Percentiles rank a stretch among this genome's conserved stretches.
Evolutionary conservation across 1,140 invertebrate species (phyloP).

Genomic region (Panagrolaimus sp.): DNA sequence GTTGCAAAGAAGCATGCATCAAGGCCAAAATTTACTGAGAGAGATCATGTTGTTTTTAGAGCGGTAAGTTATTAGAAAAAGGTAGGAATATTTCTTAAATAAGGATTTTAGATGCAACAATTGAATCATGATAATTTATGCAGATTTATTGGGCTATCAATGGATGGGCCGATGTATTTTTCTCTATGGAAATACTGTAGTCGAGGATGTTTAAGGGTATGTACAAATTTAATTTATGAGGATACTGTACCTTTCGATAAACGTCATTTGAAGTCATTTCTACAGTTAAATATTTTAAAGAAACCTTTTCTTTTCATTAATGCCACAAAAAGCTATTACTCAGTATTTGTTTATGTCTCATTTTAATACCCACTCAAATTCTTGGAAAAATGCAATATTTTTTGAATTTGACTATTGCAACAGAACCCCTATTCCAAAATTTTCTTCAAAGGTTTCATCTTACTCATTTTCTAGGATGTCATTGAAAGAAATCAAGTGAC

Average conservation of each 20-base stretch:
- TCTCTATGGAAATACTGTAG: constrained; percentile 13
- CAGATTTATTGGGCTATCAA: constrained; percentile 15
- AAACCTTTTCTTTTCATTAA: no score
- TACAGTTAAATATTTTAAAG: no score
- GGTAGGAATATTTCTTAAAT: not conserved
- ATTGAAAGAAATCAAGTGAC: not conserved
- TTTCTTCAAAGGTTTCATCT: not conserved
- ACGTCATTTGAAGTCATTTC: no score
- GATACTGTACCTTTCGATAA: no score
- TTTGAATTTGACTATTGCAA: no score
- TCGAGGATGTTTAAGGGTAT: not conserved
- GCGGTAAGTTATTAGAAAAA: not conserved
- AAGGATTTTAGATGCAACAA: constrained; percentile 21
- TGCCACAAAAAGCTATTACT: no score
- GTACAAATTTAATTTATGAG: no score
- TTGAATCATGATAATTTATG: constrained; percentile 16
- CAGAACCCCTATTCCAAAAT: no score
- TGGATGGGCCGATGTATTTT: not conserved
- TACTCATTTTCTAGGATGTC: constrained; percentile 1
- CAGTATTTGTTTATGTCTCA: no score
- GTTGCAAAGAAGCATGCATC: constrained; percentile 15
- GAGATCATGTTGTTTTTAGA: constrained; percentile 19
- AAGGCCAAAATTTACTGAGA: not conserved
- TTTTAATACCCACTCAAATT: no score
- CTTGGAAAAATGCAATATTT: no score